These are phyloP conservation scores for Bos javanicus DNA, from an alignment of 2,113 vertebrate genomes.

Conservation along the genomic window DNA sequence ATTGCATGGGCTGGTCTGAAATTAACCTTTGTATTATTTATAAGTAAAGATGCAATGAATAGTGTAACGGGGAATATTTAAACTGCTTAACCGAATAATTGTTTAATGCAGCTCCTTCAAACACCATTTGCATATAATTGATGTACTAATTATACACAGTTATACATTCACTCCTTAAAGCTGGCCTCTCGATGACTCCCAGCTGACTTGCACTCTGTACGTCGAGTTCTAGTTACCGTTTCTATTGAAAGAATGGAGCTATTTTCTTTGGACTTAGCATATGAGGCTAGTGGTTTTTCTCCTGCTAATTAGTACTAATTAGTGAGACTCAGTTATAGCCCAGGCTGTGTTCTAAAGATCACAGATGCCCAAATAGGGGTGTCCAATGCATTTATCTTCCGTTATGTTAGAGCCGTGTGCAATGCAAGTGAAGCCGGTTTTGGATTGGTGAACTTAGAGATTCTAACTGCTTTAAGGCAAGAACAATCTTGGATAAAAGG, in stretches of 20 bases:
- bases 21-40: constrained; percentile 68
- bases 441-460: neutral
- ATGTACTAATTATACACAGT: constrained; percentile 58
- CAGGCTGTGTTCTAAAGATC: neutral
- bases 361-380: neutral
- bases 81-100: constrained; percentile 53
- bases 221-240: neutral
- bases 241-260: neutral
- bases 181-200: constrained; percentile 27
- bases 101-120: constrained; percentile 59
- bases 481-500: neutral
- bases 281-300: neutral
- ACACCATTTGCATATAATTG: constrained; percentile 61
- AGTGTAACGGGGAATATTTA: constrained; percentile 53
- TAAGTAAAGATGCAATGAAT: constrained; percentile 34
- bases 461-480: neutral
- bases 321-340: neutral
- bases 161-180: constrained; percentile 63
- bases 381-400: neutral
- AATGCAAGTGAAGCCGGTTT: neutral
- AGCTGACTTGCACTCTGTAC: neutral
- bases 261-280: constrained; percentile 35
- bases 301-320: neutral
- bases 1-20: constrained; percentile 39
- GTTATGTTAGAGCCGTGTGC: neutral